Percentiles rank a stretch among this genome's conserved stretches.
Conservation (phyloP, 2,888 invertebrate species). For the Notodonta dromedarius region DNA sequence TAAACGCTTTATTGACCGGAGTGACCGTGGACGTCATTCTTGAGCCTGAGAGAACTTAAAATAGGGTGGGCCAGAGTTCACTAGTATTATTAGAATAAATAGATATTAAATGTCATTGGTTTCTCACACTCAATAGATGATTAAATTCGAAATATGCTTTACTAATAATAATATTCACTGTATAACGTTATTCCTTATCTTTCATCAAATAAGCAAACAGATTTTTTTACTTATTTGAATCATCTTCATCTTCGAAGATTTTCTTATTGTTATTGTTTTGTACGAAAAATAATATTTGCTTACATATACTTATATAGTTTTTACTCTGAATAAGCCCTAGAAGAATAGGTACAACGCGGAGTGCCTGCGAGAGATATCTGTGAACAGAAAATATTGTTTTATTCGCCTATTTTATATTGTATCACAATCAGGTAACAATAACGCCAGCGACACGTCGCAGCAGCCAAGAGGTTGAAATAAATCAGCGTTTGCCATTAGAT, state of each 20-base stretch:
- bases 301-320: too few relatives aligned
- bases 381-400: too few relatives aligned
- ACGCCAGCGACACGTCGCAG: conserved; percentile 60
- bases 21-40: conserved; percentile 19
- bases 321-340: too few relatives aligned
- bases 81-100: conserved; percentile 46
- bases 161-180: neutral
- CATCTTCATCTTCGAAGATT: too few relatives aligned
- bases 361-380: too few relatives aligned
- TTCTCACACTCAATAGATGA: conserved; percentile 1
- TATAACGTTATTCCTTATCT: neutral
- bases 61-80: conserved; percentile 30
- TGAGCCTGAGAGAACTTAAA: conserved; percentile 33
- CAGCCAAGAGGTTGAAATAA: conserved; percentile 74
- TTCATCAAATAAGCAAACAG: neutral
- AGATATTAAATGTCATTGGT: conserved; percentile 52
- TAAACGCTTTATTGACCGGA: conserved; percentile 22
- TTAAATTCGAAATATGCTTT: conserved; percentile 1
- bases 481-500: conserved; percentile 81
- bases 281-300: too few relatives aligned
- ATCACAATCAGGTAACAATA: conserved; percentile 60
- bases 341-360: too few relatives aligned
- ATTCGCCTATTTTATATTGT: neutral
- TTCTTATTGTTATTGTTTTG: too few relatives aligned
- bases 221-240: neutral